Base-by-base conservation (phyloP, 2,888 invertebrate species). In the Biston betularia region DNA sequence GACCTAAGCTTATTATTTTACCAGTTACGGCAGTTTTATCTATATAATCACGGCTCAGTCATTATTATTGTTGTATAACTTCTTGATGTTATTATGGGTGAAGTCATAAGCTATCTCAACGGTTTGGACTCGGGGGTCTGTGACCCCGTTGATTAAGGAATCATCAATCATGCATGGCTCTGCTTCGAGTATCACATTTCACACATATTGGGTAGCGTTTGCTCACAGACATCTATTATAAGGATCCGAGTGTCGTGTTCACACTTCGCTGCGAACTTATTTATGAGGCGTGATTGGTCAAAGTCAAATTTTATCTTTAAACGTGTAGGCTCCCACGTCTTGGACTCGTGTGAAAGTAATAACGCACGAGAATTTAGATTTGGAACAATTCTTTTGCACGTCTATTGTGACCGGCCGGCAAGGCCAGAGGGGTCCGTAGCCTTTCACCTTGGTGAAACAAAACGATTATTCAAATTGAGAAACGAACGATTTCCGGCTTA, bases 401-500 rank as follows among this genome's bases (percentile, higher is more conserved):
- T 60, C 62, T 72, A 71, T 73, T 71, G 38, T 52, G 68, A 48
- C 71, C 53, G 73, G 69, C 72, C 75, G 73, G 76, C 77, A 79
- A 78, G 78, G 73, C 68, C 79, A 79, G 63, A 76, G 78, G 81
- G 87, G 87, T 88, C 79, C 78, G 81, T 89, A 85, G 87, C 89
- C 86, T 85, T 82, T 79, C 82, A 75, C 79, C 79, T 80, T 79
- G 82, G 81, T 83, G 79, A 82, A 82, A 80, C 75, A 83, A 86
- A 73, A 85, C 83, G 82, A 85, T 83, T 86, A 87, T 88, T 87
- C 84, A 86, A 86, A 86, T 81, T 80, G 80, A 81, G 81, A 88
- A 89, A 90, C 89, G 89, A 89, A 89, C 86, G 82, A 88, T 90
- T 90, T 91, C 92, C 92, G 89, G 87, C 81, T 80, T 83, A 83